Conservation (phyloP, 2,888 invertebrate species). For the Stegana nigrithorax region DNA sequence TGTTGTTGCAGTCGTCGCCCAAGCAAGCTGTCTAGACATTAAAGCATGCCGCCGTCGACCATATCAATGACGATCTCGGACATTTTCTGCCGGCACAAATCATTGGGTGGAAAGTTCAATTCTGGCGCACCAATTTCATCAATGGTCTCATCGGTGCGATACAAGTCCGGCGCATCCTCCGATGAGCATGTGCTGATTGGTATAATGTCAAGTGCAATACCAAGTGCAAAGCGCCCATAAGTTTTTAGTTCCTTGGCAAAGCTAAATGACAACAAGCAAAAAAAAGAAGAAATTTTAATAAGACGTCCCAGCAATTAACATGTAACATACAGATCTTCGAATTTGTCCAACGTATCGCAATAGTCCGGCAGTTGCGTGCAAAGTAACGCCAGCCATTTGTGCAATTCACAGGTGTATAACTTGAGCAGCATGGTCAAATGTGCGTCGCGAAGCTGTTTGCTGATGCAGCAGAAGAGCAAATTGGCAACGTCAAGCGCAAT, state of each 20-base stretch:
- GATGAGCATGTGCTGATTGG: slow-evolving; percentile 79
- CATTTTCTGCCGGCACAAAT: slow-evolving; percentile 76
- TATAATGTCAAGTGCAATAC: slow-evolving; percentile 78
- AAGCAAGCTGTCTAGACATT: too few relatives aligned
- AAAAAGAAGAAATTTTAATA: not conserved
- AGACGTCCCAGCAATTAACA: too few relatives aligned
- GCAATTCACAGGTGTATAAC: slow-evolving; percentile 74
- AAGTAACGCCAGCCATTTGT: slow-evolving; percentile 71
- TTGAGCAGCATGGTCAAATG: slow-evolving; percentile 73
- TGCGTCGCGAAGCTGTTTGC: slow-evolving; percentile 72
- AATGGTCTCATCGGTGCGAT: slow-evolving; percentile 66
- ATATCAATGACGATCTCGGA: slow-evolving; percentile 77
- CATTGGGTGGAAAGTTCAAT: slow-evolving; percentile 71
- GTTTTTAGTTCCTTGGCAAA: slow-evolving; percentile 74
- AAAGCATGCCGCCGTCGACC: slow-evolving; percentile 74
- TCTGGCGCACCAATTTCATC: slow-evolving; percentile 64
- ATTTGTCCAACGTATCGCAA: slow-evolving; percentile 69
- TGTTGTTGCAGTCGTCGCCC: too few relatives aligned
- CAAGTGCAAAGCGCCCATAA: slow-evolving; percentile 76
- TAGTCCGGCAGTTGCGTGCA: slow-evolving; percentile 67
- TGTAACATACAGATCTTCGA: slow-evolving; percentile 56
- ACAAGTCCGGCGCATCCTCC: slow-evolving; percentile 79
- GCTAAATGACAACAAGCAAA: slow-evolving; percentile 65
- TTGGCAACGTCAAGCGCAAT: slow-evolving; percentile 77
- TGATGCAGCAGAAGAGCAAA: slow-evolving; percentile 77